Conservation (phyloP, 2,113 vertebrate species). For the Donacobius atricapilla region DNA sequence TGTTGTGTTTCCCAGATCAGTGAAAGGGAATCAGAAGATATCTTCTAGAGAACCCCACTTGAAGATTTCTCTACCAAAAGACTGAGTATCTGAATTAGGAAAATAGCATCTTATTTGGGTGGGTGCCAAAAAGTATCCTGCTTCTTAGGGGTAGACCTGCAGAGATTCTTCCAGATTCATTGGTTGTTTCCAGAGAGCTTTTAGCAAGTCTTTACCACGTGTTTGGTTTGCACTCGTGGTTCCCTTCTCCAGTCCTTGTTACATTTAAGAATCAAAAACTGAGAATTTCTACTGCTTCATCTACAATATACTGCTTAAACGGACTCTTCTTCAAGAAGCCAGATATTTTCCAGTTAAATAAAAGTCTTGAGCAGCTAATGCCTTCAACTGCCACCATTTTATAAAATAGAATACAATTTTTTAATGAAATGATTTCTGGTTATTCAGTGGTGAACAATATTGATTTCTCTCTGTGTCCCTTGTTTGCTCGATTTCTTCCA, state of each 20-base stretch:
- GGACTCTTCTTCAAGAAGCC: neutral
- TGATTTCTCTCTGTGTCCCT: constrained; percentile 51
- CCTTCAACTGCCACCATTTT: neutral
- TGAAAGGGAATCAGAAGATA: neutral
- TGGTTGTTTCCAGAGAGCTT: neutral
- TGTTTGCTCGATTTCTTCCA: constrained; percentile 27
- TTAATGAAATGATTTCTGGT: constrained; percentile 43
- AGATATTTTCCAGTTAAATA: neutral
- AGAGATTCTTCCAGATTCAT: neutral
- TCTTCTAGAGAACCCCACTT: neutral
- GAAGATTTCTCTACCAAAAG: neutral
- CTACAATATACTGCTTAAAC: neutral
- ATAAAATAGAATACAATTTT: neutral
- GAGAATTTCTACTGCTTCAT: neutral
- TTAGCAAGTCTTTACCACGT: neutral
- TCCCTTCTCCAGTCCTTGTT: neutral
- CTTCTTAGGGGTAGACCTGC: neutral
- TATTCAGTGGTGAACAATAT: constrained; percentile 49
- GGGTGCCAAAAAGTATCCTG: neutral
- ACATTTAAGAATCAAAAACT: neutral
- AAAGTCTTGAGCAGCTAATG: neutral
- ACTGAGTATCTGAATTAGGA: neutral
- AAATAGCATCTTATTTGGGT: neutral
- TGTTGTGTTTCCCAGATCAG: neutral
- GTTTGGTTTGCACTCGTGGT: accelerated